phyloP scores from a whole-genome alignment of 2,113 vertebrate genomes.

The Neodon shergylaensis region DNA sequence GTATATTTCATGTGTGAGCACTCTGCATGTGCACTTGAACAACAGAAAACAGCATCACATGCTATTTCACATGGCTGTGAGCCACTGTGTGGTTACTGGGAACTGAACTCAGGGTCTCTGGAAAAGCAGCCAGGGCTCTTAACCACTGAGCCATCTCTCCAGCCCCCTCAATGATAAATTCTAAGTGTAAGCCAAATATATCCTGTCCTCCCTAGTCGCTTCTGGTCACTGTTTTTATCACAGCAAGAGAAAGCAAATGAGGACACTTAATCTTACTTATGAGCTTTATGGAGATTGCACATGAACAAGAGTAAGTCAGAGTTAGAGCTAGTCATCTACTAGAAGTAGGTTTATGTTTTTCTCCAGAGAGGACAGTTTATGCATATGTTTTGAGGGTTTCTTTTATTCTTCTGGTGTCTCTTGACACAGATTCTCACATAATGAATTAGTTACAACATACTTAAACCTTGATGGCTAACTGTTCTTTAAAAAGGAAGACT shows the following conservation, averaged over 20 bases:
- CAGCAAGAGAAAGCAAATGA: neutral
- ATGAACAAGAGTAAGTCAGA: neutral
- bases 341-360: conserved; percentile 5
- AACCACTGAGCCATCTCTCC: neutral
- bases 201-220: neutral
- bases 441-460: conserved; percentile 8
- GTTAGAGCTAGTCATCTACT: neutral
- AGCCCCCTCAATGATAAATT: neutral
- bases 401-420: neutral
- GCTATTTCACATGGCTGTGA: neutral
- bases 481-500: neutral
- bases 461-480: neutral
- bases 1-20: neutral
- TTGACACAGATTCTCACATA: neutral
- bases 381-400: neutral
- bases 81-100: neutral
- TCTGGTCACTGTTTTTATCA: neutral
- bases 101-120: neutral
- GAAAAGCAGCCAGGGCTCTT: neutral
- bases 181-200: neutral
- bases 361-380: neutral
- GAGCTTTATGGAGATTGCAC: neutral
- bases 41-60: neutral
- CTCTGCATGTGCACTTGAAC: neutral
- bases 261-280: neutral